Percentiles rank a stretch among this genome's conserved stretches.
Conservation (phyloP, 2,888 invertebrate genomes). For the Agapostemon virescens region DNA sequence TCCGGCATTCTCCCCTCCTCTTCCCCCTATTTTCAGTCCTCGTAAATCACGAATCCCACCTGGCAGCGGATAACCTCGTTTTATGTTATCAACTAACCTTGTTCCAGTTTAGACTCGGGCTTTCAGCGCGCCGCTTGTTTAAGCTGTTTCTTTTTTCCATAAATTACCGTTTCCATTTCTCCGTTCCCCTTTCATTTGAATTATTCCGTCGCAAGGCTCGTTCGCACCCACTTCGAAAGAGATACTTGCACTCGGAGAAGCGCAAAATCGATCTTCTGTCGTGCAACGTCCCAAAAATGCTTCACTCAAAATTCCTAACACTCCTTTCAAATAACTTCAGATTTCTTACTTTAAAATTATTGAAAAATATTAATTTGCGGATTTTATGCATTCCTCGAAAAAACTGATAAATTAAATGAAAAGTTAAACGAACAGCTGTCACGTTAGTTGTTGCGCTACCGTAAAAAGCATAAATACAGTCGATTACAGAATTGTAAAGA, state of each 20-base stretch:
- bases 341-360: not conserved
- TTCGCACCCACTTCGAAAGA: not conserved
- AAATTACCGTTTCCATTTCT: conserved; percentile 5
- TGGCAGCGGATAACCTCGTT: conserved; percentile 47
- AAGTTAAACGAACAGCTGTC: too few relatives aligned
- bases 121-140: conserved; percentile 21
- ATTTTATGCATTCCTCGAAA: not conserved
- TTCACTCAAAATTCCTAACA: too few relatives aligned
- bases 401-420: too few relatives aligned
- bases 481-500: too few relatives aligned
- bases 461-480: too few relatives aligned
- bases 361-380: not conserved
- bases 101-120: conserved; percentile 38
- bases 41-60: conserved; percentile 48
- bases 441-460: too few relatives aligned
- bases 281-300: not conserved
- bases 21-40: conserved; percentile 18
- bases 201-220: not conserved
- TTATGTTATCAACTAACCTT: conserved; percentile 53
- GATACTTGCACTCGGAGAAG: not conserved
- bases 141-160: conserved; percentile 10
- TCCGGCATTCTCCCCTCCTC: not conserved
- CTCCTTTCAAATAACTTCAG: not conserved
- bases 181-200: not conserved
- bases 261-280: not conserved